Evolutionary conservation across 2,113 vertebrate species (phyloP), one percentile per base, ranked within the genome.

Genomic region (Lanius collurio): DNA sequence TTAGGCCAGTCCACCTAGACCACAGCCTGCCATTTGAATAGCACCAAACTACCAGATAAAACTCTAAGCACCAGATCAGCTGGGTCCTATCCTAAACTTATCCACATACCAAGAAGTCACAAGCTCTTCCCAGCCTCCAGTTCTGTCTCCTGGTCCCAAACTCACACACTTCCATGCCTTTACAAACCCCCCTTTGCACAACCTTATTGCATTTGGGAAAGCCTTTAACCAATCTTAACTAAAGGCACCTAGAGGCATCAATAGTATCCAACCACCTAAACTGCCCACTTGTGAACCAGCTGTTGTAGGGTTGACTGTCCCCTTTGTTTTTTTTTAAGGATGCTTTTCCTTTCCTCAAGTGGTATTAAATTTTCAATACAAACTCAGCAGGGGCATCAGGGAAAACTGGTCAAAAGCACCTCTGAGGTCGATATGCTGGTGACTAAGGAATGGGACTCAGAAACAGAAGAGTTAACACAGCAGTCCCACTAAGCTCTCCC

Each of bases 181-280:
- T 47, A 26, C 0, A 0, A 27, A 37, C 4, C 22, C 47, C 47
- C 21, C 11, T 41, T 68, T 39, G 52, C 69, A 82, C 19, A 56
- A 13, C 10, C 33, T 59, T 11, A 14, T 19, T 55, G 60, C 39
- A 52, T 46, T 52, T 80, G 31, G 46, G 59, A 90, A 88, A 42
- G 30, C 15, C 8, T 44, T 85, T 68, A 65, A 27, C 10, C 9
- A 5, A 11, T 52, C 27, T 67, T 27, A 63, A 59, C 30, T 28
- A 39, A 37, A 74, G 42, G 47, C 33, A 55, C 41, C 44, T 15
- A n/a, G 26, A 50, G 30, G 35, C 64, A 78, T 27, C n/a, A 62
- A 2, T 27, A 87, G 53, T 3, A 50, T 11, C 27, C 39, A 70
- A 2, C 9, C 52, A 65, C 44, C 24, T 11, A 14, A 67, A 44